These are phyloP conservation scores for Abramis brama DNA, from an alignment of 2,113 vertebrate species.

Conservation along the genomic window DNA sequence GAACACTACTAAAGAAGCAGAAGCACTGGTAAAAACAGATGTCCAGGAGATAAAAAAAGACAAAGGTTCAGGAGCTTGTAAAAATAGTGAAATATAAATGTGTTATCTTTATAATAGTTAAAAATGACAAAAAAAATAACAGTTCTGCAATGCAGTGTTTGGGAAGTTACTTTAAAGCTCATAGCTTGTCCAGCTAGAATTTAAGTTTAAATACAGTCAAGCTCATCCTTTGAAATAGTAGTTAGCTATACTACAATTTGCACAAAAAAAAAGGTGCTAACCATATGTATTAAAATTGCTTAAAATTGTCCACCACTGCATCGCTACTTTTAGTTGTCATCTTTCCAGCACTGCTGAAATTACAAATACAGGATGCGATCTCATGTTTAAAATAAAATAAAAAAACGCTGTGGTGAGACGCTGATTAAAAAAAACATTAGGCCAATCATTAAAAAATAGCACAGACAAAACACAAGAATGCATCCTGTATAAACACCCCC, in stretches of 20 bases:
- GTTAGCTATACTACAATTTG: too few species aligned
- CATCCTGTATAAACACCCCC: neutral
- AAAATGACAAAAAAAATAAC: neutral
- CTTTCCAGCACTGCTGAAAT: neutral
- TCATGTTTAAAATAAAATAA: neutral
- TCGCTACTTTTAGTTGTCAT: too few species aligned
- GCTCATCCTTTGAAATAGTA: neutral
- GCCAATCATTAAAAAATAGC: neutral
- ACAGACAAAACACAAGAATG: neutral
- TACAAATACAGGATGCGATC: neutral
- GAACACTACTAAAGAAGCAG: neutral
- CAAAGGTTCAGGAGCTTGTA: too few species aligned
- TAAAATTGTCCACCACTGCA: too few species aligned
- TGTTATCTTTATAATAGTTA: neutral
- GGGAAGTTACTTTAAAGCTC: neutral
- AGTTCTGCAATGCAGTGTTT: neutral
- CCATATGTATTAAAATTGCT: too few species aligned
- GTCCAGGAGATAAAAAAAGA: too few species aligned
- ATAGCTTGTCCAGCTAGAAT: neutral
- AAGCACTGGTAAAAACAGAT: too few species aligned
- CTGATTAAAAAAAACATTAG: neutral
- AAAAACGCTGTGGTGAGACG: neutral
- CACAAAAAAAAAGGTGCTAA: too few species aligned
- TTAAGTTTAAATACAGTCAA: neutral
- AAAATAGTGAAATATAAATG: too few species aligned